Percentiles rank a stretch among this genome's conserved stretches.
Conservation (phyloP, 2,113 vertebrate genomes). For the Erythrolamprus reginae region DNA sequence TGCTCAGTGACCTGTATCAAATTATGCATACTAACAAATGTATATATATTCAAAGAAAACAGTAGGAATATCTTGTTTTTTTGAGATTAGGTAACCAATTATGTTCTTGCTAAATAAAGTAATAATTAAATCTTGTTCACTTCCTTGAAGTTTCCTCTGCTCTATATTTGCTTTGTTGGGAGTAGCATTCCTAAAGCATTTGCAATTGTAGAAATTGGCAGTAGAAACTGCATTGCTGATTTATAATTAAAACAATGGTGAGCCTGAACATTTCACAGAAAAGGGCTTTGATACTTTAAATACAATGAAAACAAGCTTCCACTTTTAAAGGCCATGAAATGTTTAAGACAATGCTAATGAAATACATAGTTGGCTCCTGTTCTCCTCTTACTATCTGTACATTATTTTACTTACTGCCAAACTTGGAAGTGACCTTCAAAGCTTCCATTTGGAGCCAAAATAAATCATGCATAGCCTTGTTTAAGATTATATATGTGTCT, state of each 20-base stretch:
- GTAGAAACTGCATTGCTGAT: conserved; percentile 12
- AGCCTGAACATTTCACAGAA: not conserved
- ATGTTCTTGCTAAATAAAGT: conserved; percentile 5
- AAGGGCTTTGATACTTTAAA: not conserved
- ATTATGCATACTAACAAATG: too few species aligned
- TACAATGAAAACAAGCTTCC: not conserved
- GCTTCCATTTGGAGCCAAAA: not conserved
- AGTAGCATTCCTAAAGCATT: conserved; percentile 31
- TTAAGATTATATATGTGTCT: not conserved
- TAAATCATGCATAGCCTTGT: not conserved
- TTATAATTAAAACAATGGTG: conserved; percentile 31
- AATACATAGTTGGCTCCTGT: not conserved
- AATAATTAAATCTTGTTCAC: conserved; percentile 12
- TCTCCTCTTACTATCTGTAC: not conserved
- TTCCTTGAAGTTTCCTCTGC: conserved; percentile 19
- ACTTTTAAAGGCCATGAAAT: not conserved
- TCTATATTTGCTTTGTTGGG: conserved; percentile 11
- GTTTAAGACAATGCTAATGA: not conserved
- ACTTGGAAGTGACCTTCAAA: not conserved
- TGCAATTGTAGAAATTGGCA: conserved; percentile 29
- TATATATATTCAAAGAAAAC: not conserved
- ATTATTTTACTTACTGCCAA: not conserved
- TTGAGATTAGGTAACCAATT: not conserved
- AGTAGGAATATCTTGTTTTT: not conserved
- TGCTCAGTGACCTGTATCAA: not conserved